These are phyloP conservation scores for Furnarius figulus DNA, from an alignment of 2,113 vertebrate species.

Conservation along the genomic window DNA sequence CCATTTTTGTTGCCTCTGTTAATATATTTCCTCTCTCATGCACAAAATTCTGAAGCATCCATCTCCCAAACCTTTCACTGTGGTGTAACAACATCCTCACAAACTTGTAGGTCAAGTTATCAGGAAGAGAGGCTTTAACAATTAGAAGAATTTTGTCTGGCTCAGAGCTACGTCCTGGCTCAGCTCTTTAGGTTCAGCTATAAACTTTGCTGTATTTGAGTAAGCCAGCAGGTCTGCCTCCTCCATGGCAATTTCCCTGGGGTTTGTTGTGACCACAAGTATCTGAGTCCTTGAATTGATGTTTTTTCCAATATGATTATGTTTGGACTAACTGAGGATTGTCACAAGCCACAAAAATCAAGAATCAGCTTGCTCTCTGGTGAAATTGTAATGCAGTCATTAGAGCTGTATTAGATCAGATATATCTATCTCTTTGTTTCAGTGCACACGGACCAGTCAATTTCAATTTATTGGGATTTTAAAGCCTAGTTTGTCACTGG, in stretches of 20 bases:
- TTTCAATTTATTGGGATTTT: conserved; percentile 43
- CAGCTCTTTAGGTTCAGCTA: neutral
- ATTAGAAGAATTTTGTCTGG: neutral
- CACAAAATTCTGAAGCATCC: neutral
- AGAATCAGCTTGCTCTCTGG: conserved; percentile 1
- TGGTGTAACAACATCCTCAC: neutral
- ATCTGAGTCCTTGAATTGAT: neutral
- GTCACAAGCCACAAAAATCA: neutral
- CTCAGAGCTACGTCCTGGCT: neutral
- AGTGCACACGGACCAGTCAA: conserved; percentile 4
- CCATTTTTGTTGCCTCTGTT: neutral
- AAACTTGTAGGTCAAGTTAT: neutral
- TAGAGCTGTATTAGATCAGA: conserved; percentile 24
- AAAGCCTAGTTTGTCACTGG: conserved; percentile 32
- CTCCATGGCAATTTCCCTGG: neutral
- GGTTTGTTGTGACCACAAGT: conserved; percentile 7
- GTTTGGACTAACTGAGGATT: neutral
- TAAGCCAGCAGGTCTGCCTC: neutral
- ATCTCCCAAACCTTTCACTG: neutral
- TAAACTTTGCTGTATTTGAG: neutral
- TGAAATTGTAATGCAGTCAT: neutral
- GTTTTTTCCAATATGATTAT: neutral
- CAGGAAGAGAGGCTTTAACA: neutral
- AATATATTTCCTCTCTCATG: neutral
- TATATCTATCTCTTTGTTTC: conserved; percentile 26